Evolutionary conservation across 1,140 invertebrate species (phyloP), one percentile per base, ranked within the genome.

Genomic region (Andrena cerasifolii): DNA sequence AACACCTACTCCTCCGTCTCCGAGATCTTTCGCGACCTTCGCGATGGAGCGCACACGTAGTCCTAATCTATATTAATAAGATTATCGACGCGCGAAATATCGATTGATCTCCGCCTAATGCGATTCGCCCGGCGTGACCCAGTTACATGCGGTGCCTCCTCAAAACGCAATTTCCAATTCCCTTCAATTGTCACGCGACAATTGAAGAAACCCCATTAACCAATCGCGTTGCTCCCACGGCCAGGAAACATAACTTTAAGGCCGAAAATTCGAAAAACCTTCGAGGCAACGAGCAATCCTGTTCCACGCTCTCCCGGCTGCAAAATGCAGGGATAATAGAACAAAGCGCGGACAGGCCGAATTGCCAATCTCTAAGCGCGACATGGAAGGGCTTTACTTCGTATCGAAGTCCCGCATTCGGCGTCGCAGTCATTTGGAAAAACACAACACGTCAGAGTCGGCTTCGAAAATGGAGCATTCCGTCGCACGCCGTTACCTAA

Each of bases 381-480:
- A n/a, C n/a, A n/a, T n/a, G 45, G 45, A 14, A 56, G 24, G n/a
- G 8, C 10, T 1, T 56, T 24, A 58, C 36, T 43, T 40, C 10
- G 36, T 40, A 21, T 36, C 21, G 21, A 49, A 49, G 28, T 58
- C 26, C 14, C 0, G 0, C 28, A 3, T 26, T 28, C 18, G 10
- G 28, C 21, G n/a, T 31, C 5, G 45, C 70, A 71, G 43, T 24
- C 26, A 0, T 33, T 71, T 31, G 14, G 21, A 33, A 53, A 61
- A 71, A 28, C 40, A 26, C 31, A 36, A 4, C 26, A 12, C 66
- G 66, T 71, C 45, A 31, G 53, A 54, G 62, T 71, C 67, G 66
- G 31, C 67, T 77, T 70, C 59, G 45, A 71, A 77, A 71, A 77
- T 28, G 36, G 67, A 53, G 45, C n/a, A 67, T 77, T 12, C 36